Conservation (phyloP, 2,797 vertebrate genomes). For the Pangasius mekongensis region DNA sequence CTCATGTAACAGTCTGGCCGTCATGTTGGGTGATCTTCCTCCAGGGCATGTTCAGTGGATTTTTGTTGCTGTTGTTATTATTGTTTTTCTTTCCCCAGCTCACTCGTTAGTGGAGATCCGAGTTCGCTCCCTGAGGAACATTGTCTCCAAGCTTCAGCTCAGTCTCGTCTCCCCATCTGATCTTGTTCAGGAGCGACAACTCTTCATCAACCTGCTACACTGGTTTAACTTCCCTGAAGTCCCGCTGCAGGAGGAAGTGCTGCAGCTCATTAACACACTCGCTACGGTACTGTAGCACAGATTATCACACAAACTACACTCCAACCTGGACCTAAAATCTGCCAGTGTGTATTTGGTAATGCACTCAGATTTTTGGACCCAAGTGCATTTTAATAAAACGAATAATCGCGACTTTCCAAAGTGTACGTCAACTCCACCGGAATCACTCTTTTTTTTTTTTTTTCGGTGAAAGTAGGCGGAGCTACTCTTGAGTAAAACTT, state of each 20-base stretch:
- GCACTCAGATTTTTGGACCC: neutral
- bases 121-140: constrained; percentile 84
- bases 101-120: constrained; percentile 91
- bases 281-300: constrained; percentile 78
- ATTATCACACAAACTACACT: neutral
- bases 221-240: constrained; percentile 95
- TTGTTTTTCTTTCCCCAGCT: constrained; percentile 69
- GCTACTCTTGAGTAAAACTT: neutral
- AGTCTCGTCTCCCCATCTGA: constrained; percentile 80
- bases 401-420: neutral
- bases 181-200: constrained; percentile 83
- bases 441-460: too few species aligned
- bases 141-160: constrained; percentile 88
- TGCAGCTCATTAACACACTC: constrained; percentile 80
- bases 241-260: constrained; percentile 85
- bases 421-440: neutral
- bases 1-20: neutral
- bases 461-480: neutral
- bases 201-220: constrained; percentile 85
- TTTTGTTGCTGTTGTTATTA: neutral
- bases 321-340: neutral
- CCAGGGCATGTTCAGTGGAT: too few species aligned
- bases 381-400: neutral
- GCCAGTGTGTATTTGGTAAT: neutral
- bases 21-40: neutral